Evolutionary conservation across 2,888 invertebrate species (phyloP), one percentile per base, ranked within the genome.

Genomic region (Altica lythri): DNA sequence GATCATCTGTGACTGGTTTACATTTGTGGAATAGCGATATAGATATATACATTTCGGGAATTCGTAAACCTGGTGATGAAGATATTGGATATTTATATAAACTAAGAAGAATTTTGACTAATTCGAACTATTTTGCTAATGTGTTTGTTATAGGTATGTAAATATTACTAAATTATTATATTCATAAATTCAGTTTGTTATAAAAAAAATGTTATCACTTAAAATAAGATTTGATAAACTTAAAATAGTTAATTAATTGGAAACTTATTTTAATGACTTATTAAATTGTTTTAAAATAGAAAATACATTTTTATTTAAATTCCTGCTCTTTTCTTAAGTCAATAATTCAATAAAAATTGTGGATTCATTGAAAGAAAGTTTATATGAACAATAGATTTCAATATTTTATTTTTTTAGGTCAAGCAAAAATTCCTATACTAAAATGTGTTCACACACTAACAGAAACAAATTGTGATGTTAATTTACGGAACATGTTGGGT

Each of bases 351-450:
- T n/a, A n/a, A n/a, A n/a, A n/a, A n/a, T n/a, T n/a, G n/a, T n/a
- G n/a, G n/a, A n/a, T n/a, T n/a, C n/a, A n/a, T n/a, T n/a, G n/a
- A n/a, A n/a, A n/a, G n/a, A n/a, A n/a, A n/a, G n/a, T n/a, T n/a
- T n/a, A n/a, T n/a, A n/a, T n/a, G n/a, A n/a, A 22, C 22, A 22
- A 22, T 22, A 6, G 22, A 5, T 4, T 6, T 22, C 22, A 4
- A 22, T 22, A 22, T 5, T 5, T 6, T 22, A 22, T 22, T 16
- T 75, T 83, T 38, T 88, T 90, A 65, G 84, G 86, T 0, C 78
- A 80, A 42, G 90, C 91, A 9, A 86, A 86, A 70, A 88, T 88
- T 2, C 92, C 92, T 17, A 88, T 92, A 57, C 83, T 92, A 8
- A 90, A 89, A 70, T 86, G 88, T 71, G 77, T 79, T 56, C 88